Percentiles rank a stretch among this genome's conserved stretches.
phyloP scores from a whole-genome alignment of 2,888 invertebrate species.

The Agonum fuliginosum region DNA sequence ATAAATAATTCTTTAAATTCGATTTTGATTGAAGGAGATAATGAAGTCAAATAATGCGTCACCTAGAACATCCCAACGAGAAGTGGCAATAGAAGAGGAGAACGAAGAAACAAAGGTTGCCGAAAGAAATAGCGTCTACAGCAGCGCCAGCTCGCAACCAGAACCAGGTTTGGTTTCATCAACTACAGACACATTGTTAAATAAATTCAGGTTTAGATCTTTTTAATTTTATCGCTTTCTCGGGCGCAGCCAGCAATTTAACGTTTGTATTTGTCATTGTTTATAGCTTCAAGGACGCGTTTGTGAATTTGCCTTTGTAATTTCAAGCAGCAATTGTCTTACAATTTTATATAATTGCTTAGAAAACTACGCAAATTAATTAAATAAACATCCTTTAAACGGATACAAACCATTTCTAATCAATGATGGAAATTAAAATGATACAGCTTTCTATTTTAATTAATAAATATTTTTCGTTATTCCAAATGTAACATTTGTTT shows the following conservation, averaged over 20 bases:
- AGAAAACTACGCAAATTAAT: conserved; percentile 18
- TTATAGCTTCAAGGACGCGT: conserved; percentile 29
- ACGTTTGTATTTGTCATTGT: conserved; percentile 16
- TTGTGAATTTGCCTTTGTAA: conserved; percentile 41
- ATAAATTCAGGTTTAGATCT: conserved; percentile 41
- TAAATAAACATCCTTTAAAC: background rate
- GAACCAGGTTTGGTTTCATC: conserved; percentile 34
- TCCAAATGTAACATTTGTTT: background rate
- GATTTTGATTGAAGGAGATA: conserved; percentile 38
- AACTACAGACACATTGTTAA: background rate
- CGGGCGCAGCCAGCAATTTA: background rate
- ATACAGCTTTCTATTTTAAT: background rate
- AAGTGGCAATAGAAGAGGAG: background rate
- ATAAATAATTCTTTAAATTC: conserved; percentile 25
- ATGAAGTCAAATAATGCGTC: conserved; percentile 11
- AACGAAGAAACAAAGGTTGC: background rate
- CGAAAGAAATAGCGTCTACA: conserved; percentile 1
- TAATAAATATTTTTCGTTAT: background rate
- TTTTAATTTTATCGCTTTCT: conserved; percentile 24
- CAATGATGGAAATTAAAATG: background rate
- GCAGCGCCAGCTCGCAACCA: background rate
- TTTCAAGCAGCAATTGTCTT: conserved; percentile 16
- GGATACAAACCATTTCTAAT: background rate
- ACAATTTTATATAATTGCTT: conserved; percentile 35
- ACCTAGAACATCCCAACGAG: conserved; percentile 21